phyloP scores from a whole-genome alignment of 2,797 vertebrate genomes.

The Balearica regulorum region DNA sequence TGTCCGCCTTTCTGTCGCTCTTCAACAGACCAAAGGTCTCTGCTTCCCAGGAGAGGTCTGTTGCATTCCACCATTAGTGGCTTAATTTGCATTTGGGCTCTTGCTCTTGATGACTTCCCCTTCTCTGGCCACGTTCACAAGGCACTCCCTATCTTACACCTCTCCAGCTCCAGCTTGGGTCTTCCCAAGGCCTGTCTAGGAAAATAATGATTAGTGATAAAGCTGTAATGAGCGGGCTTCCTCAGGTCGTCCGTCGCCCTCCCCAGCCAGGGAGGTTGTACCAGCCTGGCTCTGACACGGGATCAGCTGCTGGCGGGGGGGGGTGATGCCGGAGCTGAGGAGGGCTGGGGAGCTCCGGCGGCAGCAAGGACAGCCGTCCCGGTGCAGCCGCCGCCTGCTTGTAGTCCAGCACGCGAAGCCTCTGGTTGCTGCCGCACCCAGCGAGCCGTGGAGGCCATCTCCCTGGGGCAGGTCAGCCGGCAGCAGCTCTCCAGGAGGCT shows the following conservation, averaged over 20 bases:
- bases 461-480: too few relatives aligned
- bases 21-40: neutral
- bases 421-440: neutral
- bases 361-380: neutral
- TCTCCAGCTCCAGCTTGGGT: neutral
- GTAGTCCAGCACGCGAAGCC: too few relatives aligned
- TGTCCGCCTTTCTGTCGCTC: neutral
- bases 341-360: neutral
- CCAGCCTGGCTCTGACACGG: neutral
- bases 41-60: neutral
- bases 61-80: neutral
- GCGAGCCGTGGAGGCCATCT: accelerated
- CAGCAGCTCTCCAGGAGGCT: neutral
- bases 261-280: neutral
- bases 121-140: neutral
- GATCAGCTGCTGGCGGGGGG: neutral
- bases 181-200: neutral
- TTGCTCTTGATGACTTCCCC: neutral
- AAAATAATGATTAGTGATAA: accelerated
- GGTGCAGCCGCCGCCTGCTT: neutral
- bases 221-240: neutral
- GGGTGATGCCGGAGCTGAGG: neutral
- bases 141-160: neutral
- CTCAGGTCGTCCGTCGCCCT: neutral
- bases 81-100: neutral